A percentile compares a stretch with the other conserved stretches of the same genome.
These are phyloP conservation scores for Streptopelia turtur DNA, from an alignment of 2,797 vertebrate species.

Conservation along the genomic window DNA sequence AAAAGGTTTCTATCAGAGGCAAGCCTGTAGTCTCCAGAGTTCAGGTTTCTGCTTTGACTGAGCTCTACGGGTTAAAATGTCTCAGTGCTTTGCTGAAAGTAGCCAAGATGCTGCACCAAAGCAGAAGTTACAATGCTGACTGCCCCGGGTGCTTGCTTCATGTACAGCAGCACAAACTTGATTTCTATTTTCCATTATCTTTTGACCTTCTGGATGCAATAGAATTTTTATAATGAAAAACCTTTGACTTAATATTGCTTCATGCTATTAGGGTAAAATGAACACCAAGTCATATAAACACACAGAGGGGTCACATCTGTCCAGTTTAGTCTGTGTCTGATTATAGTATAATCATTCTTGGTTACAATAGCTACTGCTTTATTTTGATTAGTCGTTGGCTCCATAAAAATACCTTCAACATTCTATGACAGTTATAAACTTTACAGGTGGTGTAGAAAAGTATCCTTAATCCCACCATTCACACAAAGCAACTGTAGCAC, in stretches of 20 bases:
- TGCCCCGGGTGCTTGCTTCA: fast-evolving
- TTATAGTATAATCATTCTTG: background rate
- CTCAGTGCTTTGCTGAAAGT: background rate
- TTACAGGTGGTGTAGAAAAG: background rate
- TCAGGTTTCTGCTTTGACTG: background rate
- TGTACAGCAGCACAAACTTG: fast-evolving
- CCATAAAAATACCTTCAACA: background rate
- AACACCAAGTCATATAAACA: background rate
- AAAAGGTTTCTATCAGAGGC: background rate
- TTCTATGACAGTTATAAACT: background rate
- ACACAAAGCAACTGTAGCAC: background rate
- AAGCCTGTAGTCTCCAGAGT: background rate
- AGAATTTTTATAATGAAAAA: background rate
- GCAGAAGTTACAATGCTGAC: background rate
- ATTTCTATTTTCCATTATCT: background rate
- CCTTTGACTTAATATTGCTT: background rate
- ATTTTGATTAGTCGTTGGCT: background rate
- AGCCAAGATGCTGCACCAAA: background rate
- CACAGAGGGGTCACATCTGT: background rate
- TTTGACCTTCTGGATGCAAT: background rate
- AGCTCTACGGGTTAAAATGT: background rate
- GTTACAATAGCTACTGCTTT: background rate
- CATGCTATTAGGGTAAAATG: background rate
- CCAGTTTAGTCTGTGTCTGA: background rate
- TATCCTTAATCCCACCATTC: background rate